These are phyloP conservation scores for Lycaena phlaeas DNA, from an alignment of 2,888 invertebrate species.

Conservation along the genomic window DNA sequence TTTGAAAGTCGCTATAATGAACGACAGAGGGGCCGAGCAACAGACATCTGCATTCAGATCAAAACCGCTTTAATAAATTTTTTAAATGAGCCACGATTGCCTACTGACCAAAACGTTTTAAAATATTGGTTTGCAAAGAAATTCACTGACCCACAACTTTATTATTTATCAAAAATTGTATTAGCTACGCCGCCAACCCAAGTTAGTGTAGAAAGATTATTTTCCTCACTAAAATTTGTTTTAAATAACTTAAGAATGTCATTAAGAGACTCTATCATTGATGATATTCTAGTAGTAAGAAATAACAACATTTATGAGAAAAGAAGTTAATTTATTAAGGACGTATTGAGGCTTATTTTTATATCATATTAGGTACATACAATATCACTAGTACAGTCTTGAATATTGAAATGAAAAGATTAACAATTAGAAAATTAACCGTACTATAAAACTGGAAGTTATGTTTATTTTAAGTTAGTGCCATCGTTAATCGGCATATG, in stretches of 20 bases:
- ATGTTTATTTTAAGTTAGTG: too few species aligned
- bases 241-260: constrained; percentile 12
- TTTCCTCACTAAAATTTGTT: constrained; percentile 13
- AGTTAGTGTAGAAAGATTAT: constrained; percentile 15
- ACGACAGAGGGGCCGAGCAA: background rate
- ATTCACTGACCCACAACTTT: background rate
- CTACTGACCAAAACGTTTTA: background rate
- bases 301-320: too few species aligned
- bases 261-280: constrained; percentile 11
- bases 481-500: too few species aligned
- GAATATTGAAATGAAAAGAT: too few species aligned
- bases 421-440: too few species aligned
- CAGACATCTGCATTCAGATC: background rate
- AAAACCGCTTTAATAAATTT: background rate
- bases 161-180: background rate
- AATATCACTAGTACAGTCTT: too few species aligned
- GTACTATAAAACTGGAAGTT: too few species aligned
- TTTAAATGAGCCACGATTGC: too few species aligned
- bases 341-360: too few species aligned
- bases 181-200: constrained; percentile 7
- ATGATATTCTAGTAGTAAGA: constrained; percentile 8
- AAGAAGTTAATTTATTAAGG: too few species aligned
- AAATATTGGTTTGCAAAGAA: background rate
- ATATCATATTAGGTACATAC: too few species aligned
- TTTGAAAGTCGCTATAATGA: background rate